Conservation (phyloP, 1,140 invertebrate genomes). For the Drosophila simulans region DNA sequence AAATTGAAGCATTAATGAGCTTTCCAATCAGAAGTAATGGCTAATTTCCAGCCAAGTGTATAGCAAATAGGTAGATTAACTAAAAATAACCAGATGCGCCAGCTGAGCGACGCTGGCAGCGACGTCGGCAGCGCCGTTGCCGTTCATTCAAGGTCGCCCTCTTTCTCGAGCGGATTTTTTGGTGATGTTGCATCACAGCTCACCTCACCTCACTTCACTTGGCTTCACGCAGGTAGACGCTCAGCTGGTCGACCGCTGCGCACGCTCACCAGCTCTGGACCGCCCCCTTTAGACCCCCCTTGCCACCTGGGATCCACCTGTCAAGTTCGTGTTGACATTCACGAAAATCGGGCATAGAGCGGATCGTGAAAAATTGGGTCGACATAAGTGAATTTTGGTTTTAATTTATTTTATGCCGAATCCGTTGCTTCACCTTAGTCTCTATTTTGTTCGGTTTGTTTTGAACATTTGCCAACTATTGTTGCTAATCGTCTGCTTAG, state of each 20-base stretch:
- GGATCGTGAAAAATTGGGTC: conserved; percentile 71
- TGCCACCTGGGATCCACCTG: conserved; percentile 26
- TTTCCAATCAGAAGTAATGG: not conserved
- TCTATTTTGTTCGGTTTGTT: conserved; percentile 21
- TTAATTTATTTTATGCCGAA: conserved; percentile 66
- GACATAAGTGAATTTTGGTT: conserved; percentile 69
- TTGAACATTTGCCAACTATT: conserved; percentile 42
- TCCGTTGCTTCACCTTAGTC: conserved; percentile 61
- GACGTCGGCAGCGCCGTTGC: conserved; percentile 1
- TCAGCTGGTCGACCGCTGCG: conserved; percentile 30
- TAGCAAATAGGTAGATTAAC: conserved; percentile 21
- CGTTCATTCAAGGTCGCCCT: conserved; percentile 76
- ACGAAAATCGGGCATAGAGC: conserved; percentile 65
- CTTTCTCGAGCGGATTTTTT: conserved; percentile 53
- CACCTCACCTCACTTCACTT: conserved; percentile 6
- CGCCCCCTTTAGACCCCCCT: conserved; percentile 33
- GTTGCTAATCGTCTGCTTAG: conserved; percentile 44
- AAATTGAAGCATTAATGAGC: too few species aligned
- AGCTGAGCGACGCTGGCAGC: conserved; percentile 33
- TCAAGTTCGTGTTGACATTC: conserved; percentile 74
- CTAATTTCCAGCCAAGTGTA: conserved; percentile 17
- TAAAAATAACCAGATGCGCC: conserved; percentile 61
- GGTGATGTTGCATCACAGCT: conserved; percentile 64
- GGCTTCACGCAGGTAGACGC: conserved; percentile 4
- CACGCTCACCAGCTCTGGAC: conserved; percentile 39